Evolutionary conservation across 2,797 vertebrate species (phyloP), one percentile per base, ranked within the genome.

Genomic region (Loriculus beryllinus): DNA sequence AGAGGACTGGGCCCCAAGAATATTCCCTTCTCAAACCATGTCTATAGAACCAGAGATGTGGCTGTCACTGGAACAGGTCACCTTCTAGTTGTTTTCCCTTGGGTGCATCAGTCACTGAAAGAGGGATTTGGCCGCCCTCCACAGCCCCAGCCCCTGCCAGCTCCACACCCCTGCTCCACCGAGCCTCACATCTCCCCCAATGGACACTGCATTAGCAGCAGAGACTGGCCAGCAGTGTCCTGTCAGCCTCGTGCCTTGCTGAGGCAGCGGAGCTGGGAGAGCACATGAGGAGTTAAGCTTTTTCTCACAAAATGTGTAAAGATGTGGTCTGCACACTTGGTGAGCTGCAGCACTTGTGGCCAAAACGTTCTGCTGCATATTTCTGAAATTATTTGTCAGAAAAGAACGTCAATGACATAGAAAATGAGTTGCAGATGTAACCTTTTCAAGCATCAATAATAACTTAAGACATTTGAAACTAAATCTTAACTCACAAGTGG

Each of bases 341-440:
- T 93, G 95, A 90, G 80, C 93, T 60, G 70, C 82, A 94, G 90
- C 47, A 7, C 64, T 95, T 82, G 89, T 69, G 80, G 93, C 96
- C 93, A 92, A 82, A 94, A 81, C 90, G 65, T 95, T 94, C 94
- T 91, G 90, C 96, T 89, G 95, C 95, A 96, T 96, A 95, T 92
- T 94, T 94, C 90, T 97, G 94, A 93, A 92, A 94, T 82, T 78
- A 96, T 96, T 97, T 96, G 90, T 90, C 95, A 96, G 95, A 96
- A 91, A 93, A 96, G 92, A 96, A 97, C 90, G 81, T 96, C 93
- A 96, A 15, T 75, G 84, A 95, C 94, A 92, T 47, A 82, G 92
- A 93, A 97, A 97, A 97, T 81, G 93, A 95, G 86, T 96, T 96
- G 80, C 96, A 97, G 96, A 96, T 94, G 95, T 95, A 96, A 96